Evolutionary conservation across 1,140 invertebrate species (phyloP).

Genomic region (Cyphomyrmex costatus): DNA sequence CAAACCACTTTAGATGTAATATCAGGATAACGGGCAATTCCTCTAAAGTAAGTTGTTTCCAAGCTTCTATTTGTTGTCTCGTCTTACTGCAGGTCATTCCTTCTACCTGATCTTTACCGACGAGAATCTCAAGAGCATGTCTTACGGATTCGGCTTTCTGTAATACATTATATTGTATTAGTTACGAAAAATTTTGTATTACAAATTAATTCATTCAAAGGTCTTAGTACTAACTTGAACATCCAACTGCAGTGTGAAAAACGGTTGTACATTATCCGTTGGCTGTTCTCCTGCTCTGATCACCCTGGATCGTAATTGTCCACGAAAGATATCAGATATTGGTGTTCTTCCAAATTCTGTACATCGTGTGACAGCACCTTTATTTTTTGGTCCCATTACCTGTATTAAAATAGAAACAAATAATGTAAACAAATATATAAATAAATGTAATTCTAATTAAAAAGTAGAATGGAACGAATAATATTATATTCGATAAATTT

Average conservation of each 20-base stretch:
- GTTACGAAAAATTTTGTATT: not conserved
- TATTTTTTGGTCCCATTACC: slow-evolving; percentile 95
- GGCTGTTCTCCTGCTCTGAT: slow-evolving; percentile 92
- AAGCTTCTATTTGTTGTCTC: slow-evolving; percentile 93
- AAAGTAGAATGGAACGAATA: not conserved
- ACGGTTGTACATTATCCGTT: slow-evolving; percentile 95
- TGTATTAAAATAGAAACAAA: slow-evolving; percentile 76
- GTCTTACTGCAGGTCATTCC: slow-evolving; percentile 94
- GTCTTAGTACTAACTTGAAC: slow-evolving; percentile 91
- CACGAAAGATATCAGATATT: slow-evolving; percentile 96
- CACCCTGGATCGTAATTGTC: slow-evolving; percentile 94
- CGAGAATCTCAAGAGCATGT: slow-evolving; percentile 94
- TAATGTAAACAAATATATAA: not conserved
- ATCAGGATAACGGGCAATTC: slow-evolving; percentile 95
- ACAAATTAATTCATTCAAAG: not conserved
- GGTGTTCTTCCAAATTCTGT: slow-evolving; percentile 95
- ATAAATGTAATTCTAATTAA: not conserved
- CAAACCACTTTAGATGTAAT: slow-evolving; percentile 95
- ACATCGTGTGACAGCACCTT: slow-evolving; percentile 93
- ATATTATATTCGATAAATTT: not conserved
- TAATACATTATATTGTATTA: slow-evolving; percentile 82
- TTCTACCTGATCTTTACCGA: slow-evolving; percentile 93
- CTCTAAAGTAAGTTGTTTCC: slow-evolving; percentile 95
- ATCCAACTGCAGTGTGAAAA: slow-evolving; percentile 97
- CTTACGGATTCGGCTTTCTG: slow-evolving; percentile 94